Conservation (phyloP, 2,888 invertebrate species). For the Phanerotoma sp. region DNA sequence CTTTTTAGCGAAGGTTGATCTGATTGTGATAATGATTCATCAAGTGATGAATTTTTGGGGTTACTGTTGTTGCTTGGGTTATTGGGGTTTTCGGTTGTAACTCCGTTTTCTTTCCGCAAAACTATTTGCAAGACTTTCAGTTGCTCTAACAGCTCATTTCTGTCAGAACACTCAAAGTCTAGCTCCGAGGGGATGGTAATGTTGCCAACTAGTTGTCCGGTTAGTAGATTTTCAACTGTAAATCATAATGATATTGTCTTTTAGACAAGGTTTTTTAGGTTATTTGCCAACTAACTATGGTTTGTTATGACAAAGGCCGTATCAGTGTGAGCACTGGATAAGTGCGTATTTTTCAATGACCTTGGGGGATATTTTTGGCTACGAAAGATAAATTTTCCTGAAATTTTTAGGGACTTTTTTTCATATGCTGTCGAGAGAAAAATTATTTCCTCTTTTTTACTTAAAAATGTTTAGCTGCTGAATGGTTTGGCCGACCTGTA, state of each 20-base stretch:
- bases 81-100: slow-evolving; percentile 21
- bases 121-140: slow-evolving; percentile 54
- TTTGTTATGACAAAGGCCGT: too few species aligned
- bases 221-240: slow-evolving; percentile 69
- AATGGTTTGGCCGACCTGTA: too few species aligned
- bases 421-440: too few species aligned
- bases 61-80: too few species aligned
- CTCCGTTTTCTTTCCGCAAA: slow-evolving; percentile 55
- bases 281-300: too few species aligned
- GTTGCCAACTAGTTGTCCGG: slow-evolving; percentile 63
- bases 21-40: slow-evolving; percentile 11
- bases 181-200: slow-evolving; percentile 42
- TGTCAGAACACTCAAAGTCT: slow-evolving; percentile 44
- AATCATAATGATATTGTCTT: slow-evolving; percentile 28
- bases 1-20: background rate
- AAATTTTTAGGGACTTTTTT: too few species aligned
- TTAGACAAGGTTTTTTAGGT: slow-evolving; percentile 13
- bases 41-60: background rate
- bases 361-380: too few species aligned
- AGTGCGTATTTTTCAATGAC: too few species aligned
- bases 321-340: too few species aligned
- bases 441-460: too few species aligned
- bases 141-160: slow-evolving; percentile 45
- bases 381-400: too few species aligned
- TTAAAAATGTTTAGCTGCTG: too few species aligned